These are phyloP conservation scores for Orchestes rusci DNA, from an alignment of 2,888 invertebrate genomes.

Conservation along the genomic window DNA sequence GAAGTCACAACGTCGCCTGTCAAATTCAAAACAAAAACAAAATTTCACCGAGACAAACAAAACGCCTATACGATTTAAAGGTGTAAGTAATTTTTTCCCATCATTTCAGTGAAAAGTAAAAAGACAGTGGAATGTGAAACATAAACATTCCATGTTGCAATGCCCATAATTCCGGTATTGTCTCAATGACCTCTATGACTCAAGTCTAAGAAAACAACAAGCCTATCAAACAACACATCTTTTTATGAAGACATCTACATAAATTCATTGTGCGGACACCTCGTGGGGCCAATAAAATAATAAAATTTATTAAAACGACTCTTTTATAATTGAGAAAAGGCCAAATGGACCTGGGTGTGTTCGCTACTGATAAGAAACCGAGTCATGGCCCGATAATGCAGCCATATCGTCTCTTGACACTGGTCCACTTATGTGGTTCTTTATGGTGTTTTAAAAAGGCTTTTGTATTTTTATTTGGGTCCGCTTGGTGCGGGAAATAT, in stretches of 20 bases:
- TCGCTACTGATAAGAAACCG: slow-evolving; percentile 19
- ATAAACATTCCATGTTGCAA: too few relatives aligned
- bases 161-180: too few relatives aligned
- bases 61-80: too few relatives aligned
- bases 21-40: too few relatives aligned
- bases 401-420: slow-evolving; percentile 15
- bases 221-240: background rate
- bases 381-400: slow-evolving; percentile 17
- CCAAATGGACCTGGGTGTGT: slow-evolving; percentile 20
- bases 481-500: too few relatives aligned
- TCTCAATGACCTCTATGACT: too few relatives aligned
- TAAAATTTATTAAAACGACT: slow-evolving; percentile 20
- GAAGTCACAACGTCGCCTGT: too few relatives aligned
- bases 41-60: too few relatives aligned
- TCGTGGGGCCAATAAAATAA: slow-evolving; percentile 11
- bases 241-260: background rate
- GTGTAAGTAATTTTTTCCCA: too few relatives aligned
- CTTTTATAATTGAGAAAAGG: slow-evolving; percentile 21
- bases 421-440: slow-evolving; percentile 18
- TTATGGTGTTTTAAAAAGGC: slow-evolving; percentile 18
- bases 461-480: slow-evolving; percentile 17
- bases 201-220: too few relatives aligned
- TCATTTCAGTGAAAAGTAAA: too few relatives aligned
- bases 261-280: background rate
- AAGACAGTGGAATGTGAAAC: too few relatives aligned